Evolutionary conservation across 2,113 vertebrate genomes (phyloP).

Genomic region (Cepphus grylle): DNA sequence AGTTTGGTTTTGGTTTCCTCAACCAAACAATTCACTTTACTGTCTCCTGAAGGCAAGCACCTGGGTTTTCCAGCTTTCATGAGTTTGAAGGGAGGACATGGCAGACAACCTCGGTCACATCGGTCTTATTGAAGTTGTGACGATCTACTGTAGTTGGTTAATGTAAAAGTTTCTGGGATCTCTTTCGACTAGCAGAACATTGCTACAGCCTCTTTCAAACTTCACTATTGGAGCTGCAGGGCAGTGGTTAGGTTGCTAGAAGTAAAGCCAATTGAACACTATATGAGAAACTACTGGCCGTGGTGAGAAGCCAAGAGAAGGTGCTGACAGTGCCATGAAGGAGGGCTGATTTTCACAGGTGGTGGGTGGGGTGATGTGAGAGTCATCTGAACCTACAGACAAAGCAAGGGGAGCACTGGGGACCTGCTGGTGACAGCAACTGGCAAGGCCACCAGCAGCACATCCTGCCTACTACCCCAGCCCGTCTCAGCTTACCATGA

Average conservation of each 20-base stretch:
- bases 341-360: not conserved
- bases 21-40: not conserved
- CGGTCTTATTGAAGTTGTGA: not conserved
- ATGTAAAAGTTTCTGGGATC: not conserved
- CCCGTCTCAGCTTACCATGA: not conserved
- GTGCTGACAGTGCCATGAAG: fast-evolving
- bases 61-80: not conserved
- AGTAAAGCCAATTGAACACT: not conserved
- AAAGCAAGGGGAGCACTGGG: not conserved
- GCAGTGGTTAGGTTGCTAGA: not conserved
- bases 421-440: not conserved
- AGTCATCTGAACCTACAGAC: not conserved
- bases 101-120: not conserved
- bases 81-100: not conserved
- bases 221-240: not conserved
- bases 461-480: fast-evolving
- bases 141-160: not conserved
- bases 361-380: not conserved
- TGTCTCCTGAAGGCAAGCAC: not conserved
- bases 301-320: not conserved
- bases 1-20: not conserved
- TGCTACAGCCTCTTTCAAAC: not conserved
- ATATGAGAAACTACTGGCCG: not conserved
- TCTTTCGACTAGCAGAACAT: not conserved
- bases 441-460: not conserved